Evolutionary conservation across 2,888 invertebrate species (phyloP), one percentile per base, ranked within the genome.

Genomic region (Sthenelais limicola): DNA sequence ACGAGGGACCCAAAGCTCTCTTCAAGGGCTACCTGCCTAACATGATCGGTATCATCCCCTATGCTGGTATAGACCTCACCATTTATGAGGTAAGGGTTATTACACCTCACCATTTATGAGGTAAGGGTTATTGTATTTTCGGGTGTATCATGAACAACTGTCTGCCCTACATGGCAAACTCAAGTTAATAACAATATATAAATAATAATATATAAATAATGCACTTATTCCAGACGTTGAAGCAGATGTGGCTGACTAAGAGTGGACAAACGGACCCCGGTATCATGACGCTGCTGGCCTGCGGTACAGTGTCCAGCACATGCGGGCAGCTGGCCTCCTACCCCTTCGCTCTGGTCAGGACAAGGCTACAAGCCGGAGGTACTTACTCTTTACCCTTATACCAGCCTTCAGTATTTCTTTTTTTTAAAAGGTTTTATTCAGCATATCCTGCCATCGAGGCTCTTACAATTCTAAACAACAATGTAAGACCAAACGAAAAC

Each of bases 11-110:
- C 69, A 91, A 90, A 79, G 94, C 94, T 85, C 97, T 98, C 89
- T 98, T 97, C 89, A 91, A 94, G 86, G 98, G 98, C 80, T 98
- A 97, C 91, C 91, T 97, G 90, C 98, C 98, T 84, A 98, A 98
- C 90, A 92, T 98, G 77, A 89, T 98, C 82, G 88, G 88, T 21
- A 98, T 98, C 83, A 92, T 98, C 84, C 98, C 98, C 30, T 98
- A 98, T 87, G 98, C 98, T 48, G 98, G 98, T 76, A 98, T 98
- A 79, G 98, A 98, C 89, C 89, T 98, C 84, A 97, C 97, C 68
- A 94, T 98, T 58, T 98, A 98, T 87, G 98, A 98, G 88, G 76
- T 76, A 56, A 58, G n/a, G n/a, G n/a, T n/a, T n/a, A n/a, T n/a
- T 98, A 79, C 98, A 98, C 89, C 89, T 98, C 84, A 97, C 97